Base-by-base conservation (phyloP, 2,888 invertebrate species). In the Nomada fabriciana region DNA sequence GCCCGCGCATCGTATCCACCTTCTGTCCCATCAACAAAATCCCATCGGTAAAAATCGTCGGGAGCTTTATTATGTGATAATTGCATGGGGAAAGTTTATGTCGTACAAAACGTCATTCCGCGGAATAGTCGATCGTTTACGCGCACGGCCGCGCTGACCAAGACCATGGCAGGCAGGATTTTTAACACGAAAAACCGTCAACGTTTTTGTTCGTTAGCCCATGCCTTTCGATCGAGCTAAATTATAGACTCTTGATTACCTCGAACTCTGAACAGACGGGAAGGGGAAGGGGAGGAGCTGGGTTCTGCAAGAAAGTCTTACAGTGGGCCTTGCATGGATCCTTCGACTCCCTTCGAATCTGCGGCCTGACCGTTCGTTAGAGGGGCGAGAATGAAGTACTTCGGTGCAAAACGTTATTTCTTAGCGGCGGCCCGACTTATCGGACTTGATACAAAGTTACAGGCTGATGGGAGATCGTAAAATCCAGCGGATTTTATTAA, bases 211-310 rank as follows among this genome's bases (percentile, higher is more conserved):
- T 93, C 93, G 91, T 94, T 93, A 93, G 93, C 86, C 90, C 91
- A 89, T 91, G 90, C 90, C 89, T 91, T 93, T 93, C 93, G 94
- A 94, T 94, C 92, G 89, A 90, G 90, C 91, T 93, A 93, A 93
- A 94, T 94, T 94, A 94, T 93, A 94, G 93, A 91, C 92, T 91
- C 91, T 93, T 94, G 94, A 94, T 94, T 93, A 93, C 92, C 85
- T 89, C 90, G 88, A 89, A 89, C 43, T 85, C 86, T 82, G 80
- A 78, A 76, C 76, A 70, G 69, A 73, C 76, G 79, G 73, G 77
- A 78, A 76, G 71, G 55, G 23, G 74, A 73, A 84, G 68, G 76
- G 36, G 36, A 7, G 52, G 55, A 10, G 74, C 65, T 64, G 82
- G 83, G 63, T 68, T 57, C 57, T 57, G 61, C 78, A 83, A 88